Conservation (phyloP, 2,113 vertebrate species). For the Nanorana parkeri region DNA sequence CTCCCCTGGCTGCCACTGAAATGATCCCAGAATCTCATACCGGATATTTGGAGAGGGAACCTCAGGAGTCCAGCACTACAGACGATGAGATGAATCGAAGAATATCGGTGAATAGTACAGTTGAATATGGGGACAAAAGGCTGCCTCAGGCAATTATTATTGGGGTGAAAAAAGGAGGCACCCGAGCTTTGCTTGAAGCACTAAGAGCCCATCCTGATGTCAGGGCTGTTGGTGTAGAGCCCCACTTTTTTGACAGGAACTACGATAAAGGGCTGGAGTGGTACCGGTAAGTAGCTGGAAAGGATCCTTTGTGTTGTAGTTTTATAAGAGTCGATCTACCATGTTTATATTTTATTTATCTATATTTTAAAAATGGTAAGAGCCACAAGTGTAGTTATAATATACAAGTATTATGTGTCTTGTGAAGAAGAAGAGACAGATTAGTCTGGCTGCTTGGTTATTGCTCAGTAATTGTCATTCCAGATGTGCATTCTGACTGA, state of each 20-base stretch:
- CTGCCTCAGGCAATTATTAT: conserved; percentile 96
- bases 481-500: background rate
- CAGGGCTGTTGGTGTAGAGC: conserved; percentile 93
- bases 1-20: conserved; percentile 75
- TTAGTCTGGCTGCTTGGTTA: background rate
- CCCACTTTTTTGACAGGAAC: conserved; percentile 98
- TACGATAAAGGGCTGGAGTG: conserved; percentile 95
- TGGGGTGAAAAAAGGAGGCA: conserved; percentile 97
- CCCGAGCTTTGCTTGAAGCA: conserved; percentile 92
- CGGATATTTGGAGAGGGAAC: conserved; percentile 75
- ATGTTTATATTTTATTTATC: background rate
- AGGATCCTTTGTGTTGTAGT: background rate
- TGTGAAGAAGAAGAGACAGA: background rate
- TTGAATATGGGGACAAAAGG: conserved; percentile 93
- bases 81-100: conserved; percentile 79
- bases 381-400: background rate
- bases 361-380: background rate
- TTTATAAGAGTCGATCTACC: too few species aligned
- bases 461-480: background rate
- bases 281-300: conserved; percentile 87
- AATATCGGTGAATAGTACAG: conserved; percentile 76
- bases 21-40: conserved; percentile 69
- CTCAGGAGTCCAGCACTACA: conserved; percentile 84
- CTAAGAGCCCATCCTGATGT: conserved; percentile 94
- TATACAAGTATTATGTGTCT: background rate